Conservation (phyloP, 1,140 invertebrate genomes). For the Lasaia peninsularis region DNA sequence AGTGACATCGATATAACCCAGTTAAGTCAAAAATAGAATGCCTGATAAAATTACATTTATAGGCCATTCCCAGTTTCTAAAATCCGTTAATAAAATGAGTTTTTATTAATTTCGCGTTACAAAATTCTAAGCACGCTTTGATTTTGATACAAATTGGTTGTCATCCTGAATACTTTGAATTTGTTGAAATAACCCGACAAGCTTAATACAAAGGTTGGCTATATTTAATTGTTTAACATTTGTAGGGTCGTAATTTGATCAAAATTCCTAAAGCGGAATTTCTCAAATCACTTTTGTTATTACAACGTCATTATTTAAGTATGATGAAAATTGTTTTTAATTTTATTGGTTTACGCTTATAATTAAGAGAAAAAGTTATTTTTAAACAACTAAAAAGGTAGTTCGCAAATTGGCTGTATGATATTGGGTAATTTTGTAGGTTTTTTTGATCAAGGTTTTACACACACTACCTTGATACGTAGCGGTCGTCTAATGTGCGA, state of each 20-base stretch:
- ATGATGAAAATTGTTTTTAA: constrained; percentile 14
- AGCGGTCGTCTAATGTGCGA: too few relatives aligned
- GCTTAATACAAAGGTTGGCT: constrained; percentile 35
- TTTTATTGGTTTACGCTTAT: not conserved
- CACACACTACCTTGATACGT: too few relatives aligned
- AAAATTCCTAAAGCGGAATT: constrained; percentile 44
- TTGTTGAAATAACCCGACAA: constrained; percentile 39
- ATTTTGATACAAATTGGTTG: constrained; percentile 11
- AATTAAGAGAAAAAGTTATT: not conserved
- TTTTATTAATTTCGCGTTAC: not conserved
- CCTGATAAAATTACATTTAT: too few relatives aligned
- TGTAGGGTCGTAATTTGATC: constrained; percentile 44
- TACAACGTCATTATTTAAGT: constrained; percentile 15
- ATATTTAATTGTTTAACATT: constrained; percentile 38
- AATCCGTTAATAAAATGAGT: constrained; percentile 6
- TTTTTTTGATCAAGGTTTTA: too few relatives aligned
- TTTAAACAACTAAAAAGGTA: too few relatives aligned
- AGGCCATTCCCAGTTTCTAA: not conserved
- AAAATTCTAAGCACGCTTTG: not conserved
- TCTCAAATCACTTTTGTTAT: constrained; percentile 43
- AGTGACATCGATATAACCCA: too few relatives aligned
- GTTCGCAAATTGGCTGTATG: too few relatives aligned
- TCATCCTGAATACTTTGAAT: constrained; percentile 22
- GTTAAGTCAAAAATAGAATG: too few relatives aligned
- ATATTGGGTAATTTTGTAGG: too few relatives aligned